Evolutionary conservation across 2,113 vertebrate genomes (phyloP).

Genomic region (Tringa solitaria): DNA sequence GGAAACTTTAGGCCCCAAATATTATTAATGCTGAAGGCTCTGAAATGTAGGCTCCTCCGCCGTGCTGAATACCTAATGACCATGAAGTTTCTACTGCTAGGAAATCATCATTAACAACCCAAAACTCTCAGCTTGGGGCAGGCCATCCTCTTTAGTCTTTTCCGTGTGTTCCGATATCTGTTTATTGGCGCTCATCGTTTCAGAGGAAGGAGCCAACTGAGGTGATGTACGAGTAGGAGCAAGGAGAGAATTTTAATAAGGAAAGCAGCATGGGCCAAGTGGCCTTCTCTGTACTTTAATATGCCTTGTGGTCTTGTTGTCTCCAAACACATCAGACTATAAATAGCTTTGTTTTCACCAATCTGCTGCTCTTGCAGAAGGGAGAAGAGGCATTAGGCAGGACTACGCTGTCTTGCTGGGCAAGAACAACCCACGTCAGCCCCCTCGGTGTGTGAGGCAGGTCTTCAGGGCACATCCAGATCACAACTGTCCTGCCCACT

Average conservation of each 20-base stretch:
- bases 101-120: neutral
- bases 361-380: neutral
- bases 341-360: neutral
- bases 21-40: neutral
- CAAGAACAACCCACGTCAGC: neutral
- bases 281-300: neutral
- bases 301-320: neutral
- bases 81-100: neutral
- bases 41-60: neutral
- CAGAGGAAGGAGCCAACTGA: neutral
- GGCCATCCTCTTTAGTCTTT: neutral
- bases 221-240: neutral
- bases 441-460: rapidly evolving
- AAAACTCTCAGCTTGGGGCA: neutral
- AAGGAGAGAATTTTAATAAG: conserved; percentile 17
- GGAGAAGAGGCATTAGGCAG: neutral
- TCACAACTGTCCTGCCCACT: neutral
- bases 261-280: neutral
- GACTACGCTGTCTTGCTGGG: neutral
- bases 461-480: neutral
- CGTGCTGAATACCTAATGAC: neutral
- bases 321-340: neutral
- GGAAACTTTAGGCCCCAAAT: neutral
- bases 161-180: neutral
- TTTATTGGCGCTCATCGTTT: neutral